phyloP scores from a whole-genome alignment of 1,140 invertebrate species.

The Calycopis cecrops region DNA sequence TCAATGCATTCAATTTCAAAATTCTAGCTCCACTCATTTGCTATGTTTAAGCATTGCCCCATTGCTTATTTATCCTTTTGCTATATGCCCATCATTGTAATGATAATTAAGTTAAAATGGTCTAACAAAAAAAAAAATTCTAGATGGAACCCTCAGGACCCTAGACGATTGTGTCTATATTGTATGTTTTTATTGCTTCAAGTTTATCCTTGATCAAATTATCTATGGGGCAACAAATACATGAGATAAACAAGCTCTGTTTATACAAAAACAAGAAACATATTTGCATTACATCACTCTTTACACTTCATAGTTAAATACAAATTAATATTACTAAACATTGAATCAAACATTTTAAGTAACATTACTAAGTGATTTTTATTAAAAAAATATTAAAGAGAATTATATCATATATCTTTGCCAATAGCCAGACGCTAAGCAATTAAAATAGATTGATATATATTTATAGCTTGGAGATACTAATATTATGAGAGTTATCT shows the following conservation, averaged over 20 bases:
- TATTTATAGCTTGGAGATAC: conserved; percentile 32
- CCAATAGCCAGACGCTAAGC: not conserved
- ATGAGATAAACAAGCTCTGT: conserved; percentile 12
- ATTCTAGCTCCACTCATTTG: too few relatives aligned
- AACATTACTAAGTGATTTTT: too few relatives aligned
- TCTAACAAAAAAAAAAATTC: too few relatives aligned
- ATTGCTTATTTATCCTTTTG: too few relatives aligned
- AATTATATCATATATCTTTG: too few relatives aligned
- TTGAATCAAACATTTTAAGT: not conserved
- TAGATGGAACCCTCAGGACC: too few relatives aligned
- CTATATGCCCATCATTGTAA: too few relatives aligned
- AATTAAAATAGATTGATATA: conserved; percentile 14
- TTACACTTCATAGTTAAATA: conserved; percentile 1
- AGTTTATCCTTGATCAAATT: conserved; percentile 14
- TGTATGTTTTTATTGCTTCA: conserved; percentile 9
- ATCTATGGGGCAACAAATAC: conserved; percentile 15
- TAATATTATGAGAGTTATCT: conserved; percentile 61
- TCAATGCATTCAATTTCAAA: too few relatives aligned
- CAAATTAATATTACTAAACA: not conserved
- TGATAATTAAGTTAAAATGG: too few relatives aligned
- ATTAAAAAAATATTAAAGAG: too few relatives aligned
- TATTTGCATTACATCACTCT: conserved; percentile 16
- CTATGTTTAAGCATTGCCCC: too few relatives aligned
- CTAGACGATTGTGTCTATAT: too few relatives aligned
- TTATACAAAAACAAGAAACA: conserved; percentile 11